Evolutionary conservation across 2,113 vertebrate species (phyloP).

Genomic region (Cyprinus carpio): DNA sequence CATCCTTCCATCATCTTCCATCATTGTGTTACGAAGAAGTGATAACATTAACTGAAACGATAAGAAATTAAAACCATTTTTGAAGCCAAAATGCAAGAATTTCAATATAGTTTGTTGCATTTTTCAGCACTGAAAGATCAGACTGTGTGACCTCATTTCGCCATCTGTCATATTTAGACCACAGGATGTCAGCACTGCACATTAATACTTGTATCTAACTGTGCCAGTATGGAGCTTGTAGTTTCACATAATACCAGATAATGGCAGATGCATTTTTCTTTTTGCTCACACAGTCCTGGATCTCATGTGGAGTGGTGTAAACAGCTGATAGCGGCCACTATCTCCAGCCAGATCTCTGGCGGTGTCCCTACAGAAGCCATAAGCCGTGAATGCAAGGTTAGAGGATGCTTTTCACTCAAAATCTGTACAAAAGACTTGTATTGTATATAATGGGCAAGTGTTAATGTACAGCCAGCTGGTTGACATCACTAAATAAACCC

Average conservation of each 20-base stretch:
- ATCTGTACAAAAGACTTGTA: too few relatives aligned
- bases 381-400: slow-evolving; percentile 85
- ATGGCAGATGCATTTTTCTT: background rate
- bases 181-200: slow-evolving; percentile 1
- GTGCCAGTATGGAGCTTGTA: background rate
- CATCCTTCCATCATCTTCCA: background rate
- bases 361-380: slow-evolving; percentile 77
- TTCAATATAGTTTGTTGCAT: background rate
- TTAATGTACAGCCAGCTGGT: background rate
- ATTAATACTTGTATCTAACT: background rate
- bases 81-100: background rate
- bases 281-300: slow-evolving; percentile 81
- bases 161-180: slow-evolving; percentile 12
- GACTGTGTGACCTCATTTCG: background rate
- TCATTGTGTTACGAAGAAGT: background rate
- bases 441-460: background rate
- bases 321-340: slow-evolving; percentile 97
- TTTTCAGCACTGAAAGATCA: background rate
- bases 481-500: background rate
- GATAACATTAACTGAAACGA: background rate
- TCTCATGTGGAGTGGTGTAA: slow-evolving; percentile 99
- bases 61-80: background rate
- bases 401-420: background rate
- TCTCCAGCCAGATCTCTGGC: slow-evolving; percentile 92
- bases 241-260: background rate